phyloP scores from a whole-genome alignment of 1,140 invertebrate genomes.

The Oreohelix idahoensis region DNA sequence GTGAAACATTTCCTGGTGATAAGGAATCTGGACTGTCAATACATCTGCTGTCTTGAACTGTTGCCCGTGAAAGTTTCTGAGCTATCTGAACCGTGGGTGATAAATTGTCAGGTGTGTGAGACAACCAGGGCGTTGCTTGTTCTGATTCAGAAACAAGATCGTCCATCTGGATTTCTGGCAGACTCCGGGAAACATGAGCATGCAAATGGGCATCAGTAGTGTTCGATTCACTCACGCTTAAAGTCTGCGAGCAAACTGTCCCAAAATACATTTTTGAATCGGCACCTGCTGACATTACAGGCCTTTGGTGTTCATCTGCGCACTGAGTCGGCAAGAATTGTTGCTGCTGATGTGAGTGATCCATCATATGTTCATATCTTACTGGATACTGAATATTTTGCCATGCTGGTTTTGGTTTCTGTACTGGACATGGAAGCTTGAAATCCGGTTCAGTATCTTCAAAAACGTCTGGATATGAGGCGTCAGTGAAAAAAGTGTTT shows the following conservation, averaged over 20 bases:
- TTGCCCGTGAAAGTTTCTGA: constrained; percentile 32
- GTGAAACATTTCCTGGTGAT: constrained; percentile 19
- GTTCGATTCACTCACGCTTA: neutral
- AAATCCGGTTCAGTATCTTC: neutral
- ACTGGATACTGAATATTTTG: neutral
- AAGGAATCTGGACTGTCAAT: neutral
- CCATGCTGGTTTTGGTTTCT: neutral
- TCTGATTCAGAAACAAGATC: constrained; percentile 15
- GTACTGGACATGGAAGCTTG: neutral
- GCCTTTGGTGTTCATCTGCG: neutral
- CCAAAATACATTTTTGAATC: neutral
- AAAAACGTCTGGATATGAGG: neutral
- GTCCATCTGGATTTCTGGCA: constrained; percentile 37
- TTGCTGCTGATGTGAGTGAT: constrained; percentile 6
- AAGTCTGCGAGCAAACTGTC: neutral
- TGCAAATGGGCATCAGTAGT: neutral
- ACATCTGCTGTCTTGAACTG: constrained; percentile 14
- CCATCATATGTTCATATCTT: neutral
- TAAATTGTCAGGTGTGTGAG: constrained; percentile 36
- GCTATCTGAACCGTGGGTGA: constrained; percentile 38
- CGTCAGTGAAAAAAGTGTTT: neutral
- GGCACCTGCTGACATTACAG: neutral
- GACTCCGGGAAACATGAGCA: neutral
- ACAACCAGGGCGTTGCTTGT: constrained; percentile 23
- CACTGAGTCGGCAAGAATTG: neutral